Evolutionary conservation across 2,113 vertebrate species (phyloP).

Genomic region (Paracyprichromis sp.): DNA sequence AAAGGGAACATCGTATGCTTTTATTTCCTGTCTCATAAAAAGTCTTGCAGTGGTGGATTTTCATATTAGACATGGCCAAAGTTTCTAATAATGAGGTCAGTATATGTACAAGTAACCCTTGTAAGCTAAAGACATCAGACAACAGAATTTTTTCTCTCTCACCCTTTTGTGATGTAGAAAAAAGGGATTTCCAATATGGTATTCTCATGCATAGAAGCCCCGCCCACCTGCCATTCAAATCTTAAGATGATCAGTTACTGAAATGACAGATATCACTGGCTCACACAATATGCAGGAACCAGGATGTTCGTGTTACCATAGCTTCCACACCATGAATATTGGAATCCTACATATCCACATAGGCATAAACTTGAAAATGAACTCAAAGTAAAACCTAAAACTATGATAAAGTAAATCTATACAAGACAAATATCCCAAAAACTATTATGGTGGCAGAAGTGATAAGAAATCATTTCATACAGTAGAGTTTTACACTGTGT

Average conservation of each 20-base stretch:
- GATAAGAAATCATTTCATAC: background rate
- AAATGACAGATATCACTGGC: background rate
- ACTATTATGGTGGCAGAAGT: background rate
- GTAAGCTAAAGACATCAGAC: background rate
- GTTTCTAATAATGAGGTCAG: background rate
- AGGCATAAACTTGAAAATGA: background rate
- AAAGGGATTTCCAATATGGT: background rate
- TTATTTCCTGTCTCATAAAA: background rate
- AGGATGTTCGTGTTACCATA: background rate
- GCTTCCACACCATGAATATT: fast-evolving
- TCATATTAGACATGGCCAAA: background rate
- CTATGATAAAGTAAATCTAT: background rate
- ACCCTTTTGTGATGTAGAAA: background rate
- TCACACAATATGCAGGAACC: background rate
- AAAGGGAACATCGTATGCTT: background rate
- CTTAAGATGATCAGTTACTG: background rate
- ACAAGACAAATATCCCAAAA: background rate
- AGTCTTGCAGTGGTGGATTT: background rate
- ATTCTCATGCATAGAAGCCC: background rate
- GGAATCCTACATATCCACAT: fast-evolving
- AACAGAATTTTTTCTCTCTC: background rate
- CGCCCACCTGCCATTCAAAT: background rate
- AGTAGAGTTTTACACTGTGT: background rate
- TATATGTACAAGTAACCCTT: background rate
- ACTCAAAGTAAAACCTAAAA: background rate